These are phyloP conservation scores for Lepus timidus DNA, from an alignment of 2,113 vertebrate species.

Conservation along the genomic window DNA sequence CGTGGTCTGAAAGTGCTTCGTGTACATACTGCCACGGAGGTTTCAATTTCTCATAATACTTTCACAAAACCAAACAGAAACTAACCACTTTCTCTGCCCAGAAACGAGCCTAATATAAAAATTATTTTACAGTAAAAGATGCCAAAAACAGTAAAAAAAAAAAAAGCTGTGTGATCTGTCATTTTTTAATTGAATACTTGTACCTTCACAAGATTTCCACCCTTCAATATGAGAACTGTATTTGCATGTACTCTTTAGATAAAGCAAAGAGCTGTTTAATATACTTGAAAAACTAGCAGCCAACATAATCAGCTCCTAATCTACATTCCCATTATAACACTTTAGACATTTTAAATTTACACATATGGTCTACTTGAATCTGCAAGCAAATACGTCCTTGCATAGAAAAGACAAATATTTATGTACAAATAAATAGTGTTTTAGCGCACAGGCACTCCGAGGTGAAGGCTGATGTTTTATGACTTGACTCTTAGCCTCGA, in stretches of 20 bases:
- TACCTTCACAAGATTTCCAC: constrained; percentile 59
- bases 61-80: constrained; percentile 41
- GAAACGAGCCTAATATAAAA: constrained; percentile 59
- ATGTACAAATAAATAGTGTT: constrained; percentile 63
- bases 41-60: constrained; percentile 28
- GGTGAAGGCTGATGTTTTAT: constrained; percentile 66
- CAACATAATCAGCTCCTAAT: constrained; percentile 79
- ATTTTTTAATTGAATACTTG: constrained; percentile 60
- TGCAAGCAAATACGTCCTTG: not conserved
- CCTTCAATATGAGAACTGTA: constrained; percentile 75
- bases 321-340: constrained; percentile 77
- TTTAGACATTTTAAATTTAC: constrained; percentile 61
- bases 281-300: constrained; percentile 79
- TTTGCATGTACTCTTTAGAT: constrained; percentile 80
- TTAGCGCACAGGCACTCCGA: constrained; percentile 18
- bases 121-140: constrained; percentile 67
- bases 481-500: constrained; percentile 66
- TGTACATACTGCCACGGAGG: not conserved
- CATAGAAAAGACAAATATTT: constrained; percentile 80
- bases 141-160: constrained; percentile 48
- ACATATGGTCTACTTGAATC: not conserved
- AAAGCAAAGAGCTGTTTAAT: constrained; percentile 78
- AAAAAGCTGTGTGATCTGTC: constrained; percentile 35
- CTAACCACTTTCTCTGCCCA: constrained; percentile 37
- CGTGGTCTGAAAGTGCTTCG: not conserved